phyloP scores from a whole-genome alignment of 64 coral and sea anemone species.

The Porites lutea region DNA sequence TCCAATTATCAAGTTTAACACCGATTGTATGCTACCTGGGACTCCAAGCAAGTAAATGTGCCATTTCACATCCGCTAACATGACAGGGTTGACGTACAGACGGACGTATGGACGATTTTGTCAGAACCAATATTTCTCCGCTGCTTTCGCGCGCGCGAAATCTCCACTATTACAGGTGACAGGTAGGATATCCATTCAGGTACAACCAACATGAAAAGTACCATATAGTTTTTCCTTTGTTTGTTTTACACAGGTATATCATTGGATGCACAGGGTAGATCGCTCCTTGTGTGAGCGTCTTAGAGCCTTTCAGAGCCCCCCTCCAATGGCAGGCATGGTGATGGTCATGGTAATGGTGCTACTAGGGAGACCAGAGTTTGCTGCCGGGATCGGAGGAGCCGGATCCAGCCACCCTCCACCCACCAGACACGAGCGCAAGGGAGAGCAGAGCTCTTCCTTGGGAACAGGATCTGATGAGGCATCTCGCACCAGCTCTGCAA shows the following conservation, averaged over 20 bases:
- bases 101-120: no score
- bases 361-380: constrained; percentile 92
- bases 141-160: no score
- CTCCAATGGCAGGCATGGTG: constrained; percentile 93
- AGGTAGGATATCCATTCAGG: no score
- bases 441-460: constrained; percentile 63
- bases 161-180: no score
- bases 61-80: no score
- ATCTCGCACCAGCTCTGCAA: constrained; percentile 82
- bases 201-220: no score
- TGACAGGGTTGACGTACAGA: no score
- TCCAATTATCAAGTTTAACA: no score
- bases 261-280: constrained; percentile 89
- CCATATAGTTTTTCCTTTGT: neutral
- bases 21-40: no score
- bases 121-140: no score
- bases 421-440: constrained; percentile 77
- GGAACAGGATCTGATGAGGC: constrained; percentile 78
- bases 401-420: constrained; percentile 39
- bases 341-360: constrained; percentile 99
- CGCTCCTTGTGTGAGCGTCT: constrained; percentile 91
- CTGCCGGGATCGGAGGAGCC: constrained; percentile 72
- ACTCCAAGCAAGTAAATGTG: no score
- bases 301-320: constrained; percentile 93
- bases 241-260: constrained; percentile 56